Evolutionary conservation across 2,888 invertebrate genomes (phyloP), one percentile per base, ranked within the genome.

Genomic region (Lepidocyrtoides sp.): DNA sequence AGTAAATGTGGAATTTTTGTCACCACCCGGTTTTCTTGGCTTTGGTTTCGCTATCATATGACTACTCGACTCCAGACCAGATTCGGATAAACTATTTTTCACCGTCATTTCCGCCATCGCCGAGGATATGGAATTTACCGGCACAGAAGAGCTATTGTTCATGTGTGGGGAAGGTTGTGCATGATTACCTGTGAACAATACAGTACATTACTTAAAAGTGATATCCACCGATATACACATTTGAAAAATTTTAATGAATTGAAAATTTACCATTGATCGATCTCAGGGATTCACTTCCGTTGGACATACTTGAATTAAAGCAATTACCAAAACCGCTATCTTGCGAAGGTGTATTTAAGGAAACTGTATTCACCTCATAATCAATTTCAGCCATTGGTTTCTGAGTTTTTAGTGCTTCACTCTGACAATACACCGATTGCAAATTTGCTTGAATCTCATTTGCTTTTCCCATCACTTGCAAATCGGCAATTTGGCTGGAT

Each of bases 401-500:
- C 2, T 57, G 66, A 14, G 85, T 63, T 17, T 82, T 72, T 7
- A 60, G 0, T n/a, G 86, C 66, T 0, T 87, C 91, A 60, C 79
- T 79, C 14, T 77, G 23, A 41, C 86, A 77, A 63, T 92, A 60
- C 32, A 83, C 75, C 12, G 86, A 75, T 23, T 90, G 66, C 41
- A 90, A 63, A 51, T 81, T 91, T 14, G 86, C 86, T 23, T 86
- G 91, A 12, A 89, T 92, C 48, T 91, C 92, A 41, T 82, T 86
- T 8, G 92, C 84, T 51, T 89, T 91, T 12, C 91, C 92, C 72
- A 91, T 91, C 12, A 92, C 92, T 60, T 77, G 87, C 12, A 94
- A 88, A 83, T 92, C 92, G 3, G 92, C 92, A 20, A 94, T 94
- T 63, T 92, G 89, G n/a, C 87, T 91, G 3, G 94, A 89, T n/a